Evolutionary conservation across 2,888 invertebrate species (phyloP).

Genomic region (Stenurella melanura): DNA sequence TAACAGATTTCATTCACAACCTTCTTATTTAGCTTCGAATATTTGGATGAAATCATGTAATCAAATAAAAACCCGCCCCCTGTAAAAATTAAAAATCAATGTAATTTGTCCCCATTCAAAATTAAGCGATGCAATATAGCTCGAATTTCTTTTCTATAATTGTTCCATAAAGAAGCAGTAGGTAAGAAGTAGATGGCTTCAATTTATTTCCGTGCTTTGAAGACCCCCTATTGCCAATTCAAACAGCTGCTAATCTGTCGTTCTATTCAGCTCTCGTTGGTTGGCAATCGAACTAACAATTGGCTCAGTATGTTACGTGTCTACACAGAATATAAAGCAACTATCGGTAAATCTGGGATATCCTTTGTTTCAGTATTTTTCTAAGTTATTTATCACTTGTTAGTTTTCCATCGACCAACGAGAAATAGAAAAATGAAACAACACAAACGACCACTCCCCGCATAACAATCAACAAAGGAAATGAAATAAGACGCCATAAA

Average conservation of each 20-base stretch:
- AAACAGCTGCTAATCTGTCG: constrained; percentile 56
- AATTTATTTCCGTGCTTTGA: constrained; percentile 50
- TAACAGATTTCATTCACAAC: too few species aligned
- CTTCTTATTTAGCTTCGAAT: background rate
- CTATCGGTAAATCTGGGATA: constrained; percentile 63
- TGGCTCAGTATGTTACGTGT: constrained; percentile 68
- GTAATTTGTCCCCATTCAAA: constrained; percentile 21
- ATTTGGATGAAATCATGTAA: background rate
- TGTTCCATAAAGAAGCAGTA: constrained; percentile 20
- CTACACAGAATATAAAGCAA: constrained; percentile 67
- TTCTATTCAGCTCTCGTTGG: constrained; percentile 62
- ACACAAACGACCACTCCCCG: constrained; percentile 2
- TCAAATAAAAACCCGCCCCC: constrained; percentile 8
- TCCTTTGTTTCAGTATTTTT: constrained; percentile 66
- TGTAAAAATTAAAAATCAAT: constrained; percentile 11
- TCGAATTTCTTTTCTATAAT: constrained; percentile 23
- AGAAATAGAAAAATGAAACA: constrained; percentile 19
- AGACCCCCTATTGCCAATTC: constrained; percentile 48
- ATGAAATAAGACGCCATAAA: background rate
- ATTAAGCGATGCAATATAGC: constrained; percentile 18
- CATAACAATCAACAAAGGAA: background rate
- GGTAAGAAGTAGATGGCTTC: constrained; percentile 5
- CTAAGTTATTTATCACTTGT: constrained; percentile 60
- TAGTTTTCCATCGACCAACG: constrained; percentile 57
- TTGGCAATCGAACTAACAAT: constrained; percentile 68